These are phyloP conservation scores for Pyrrhia umbra DNA, from an alignment of 2,888 invertebrate genomes.

Conservation along the genomic window DNA sequence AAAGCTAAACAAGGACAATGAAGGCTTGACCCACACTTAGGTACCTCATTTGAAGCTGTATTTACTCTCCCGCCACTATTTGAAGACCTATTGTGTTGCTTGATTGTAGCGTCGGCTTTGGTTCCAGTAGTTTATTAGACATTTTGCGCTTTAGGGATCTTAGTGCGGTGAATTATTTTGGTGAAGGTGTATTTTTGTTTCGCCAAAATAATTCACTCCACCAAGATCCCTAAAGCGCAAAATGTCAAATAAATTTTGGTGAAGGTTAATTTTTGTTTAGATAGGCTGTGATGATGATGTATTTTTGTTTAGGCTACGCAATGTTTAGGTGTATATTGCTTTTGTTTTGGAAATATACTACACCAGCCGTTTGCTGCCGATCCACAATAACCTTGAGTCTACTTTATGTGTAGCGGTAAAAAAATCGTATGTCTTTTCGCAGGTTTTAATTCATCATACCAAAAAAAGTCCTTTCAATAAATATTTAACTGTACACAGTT, in stretches of 20 bases:
- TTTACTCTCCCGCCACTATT: constrained; percentile 37
- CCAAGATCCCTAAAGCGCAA: background rate
- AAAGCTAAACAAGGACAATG: constrained; percentile 42
- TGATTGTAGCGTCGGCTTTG: constrained; percentile 37
- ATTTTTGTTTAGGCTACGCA: no score
- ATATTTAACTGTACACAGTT: background rate
- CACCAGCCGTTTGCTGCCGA: no score
- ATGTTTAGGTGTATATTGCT: no score
- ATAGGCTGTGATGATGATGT: no score
- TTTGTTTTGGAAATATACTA: no score
- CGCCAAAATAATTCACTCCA: background rate
- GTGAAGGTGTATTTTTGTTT: background rate
- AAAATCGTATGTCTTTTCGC: no score
- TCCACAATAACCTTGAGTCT: no score
- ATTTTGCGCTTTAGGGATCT: constrained; percentile 5
- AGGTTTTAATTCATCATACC: no score
- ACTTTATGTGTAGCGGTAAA: no score
- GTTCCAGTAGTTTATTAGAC: constrained; percentile 37
- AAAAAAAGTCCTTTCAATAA: no score
- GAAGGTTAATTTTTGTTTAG: no score
- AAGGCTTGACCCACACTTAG: constrained; percentile 37
- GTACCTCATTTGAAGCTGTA: constrained; percentile 45
- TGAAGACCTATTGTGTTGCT: constrained; percentile 45
- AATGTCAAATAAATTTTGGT: constrained; percentile 46
- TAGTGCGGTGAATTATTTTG: background rate